phyloP scores from a whole-genome alignment of 2,888 invertebrate genomes.

The Bombylius discolor region DNA sequence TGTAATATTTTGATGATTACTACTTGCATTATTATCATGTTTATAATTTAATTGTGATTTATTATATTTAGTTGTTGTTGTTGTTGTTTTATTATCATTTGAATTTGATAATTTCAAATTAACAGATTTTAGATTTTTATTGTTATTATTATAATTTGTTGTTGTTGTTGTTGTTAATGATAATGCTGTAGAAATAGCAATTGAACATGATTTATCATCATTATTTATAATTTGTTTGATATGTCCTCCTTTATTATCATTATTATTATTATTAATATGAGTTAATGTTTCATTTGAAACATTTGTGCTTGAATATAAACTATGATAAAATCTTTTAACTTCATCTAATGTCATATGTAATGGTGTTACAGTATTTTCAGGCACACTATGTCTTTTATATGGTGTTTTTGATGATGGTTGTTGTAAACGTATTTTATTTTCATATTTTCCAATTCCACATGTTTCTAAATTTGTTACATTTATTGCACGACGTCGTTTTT shows the following conservation, averaged over 20 bases:
- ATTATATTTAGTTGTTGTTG: no score
- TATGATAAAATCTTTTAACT: slow-evolving; percentile 70
- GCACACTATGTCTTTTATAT: slow-evolving; percentile 55
- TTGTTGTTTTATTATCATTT: not conserved
- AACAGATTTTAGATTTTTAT: not conserved
- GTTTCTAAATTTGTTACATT: slow-evolving; percentile 32
- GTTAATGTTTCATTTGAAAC: slow-evolving; percentile 42
- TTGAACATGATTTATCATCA: no score
- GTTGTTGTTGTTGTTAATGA: no score
- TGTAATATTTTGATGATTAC: not conserved
- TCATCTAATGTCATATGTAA: slow-evolving; percentile 76
- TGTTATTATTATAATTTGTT: no score
- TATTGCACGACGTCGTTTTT: slow-evolving; percentile 29
- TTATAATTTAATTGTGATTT: not conserved
- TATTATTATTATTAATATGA: not conserved
- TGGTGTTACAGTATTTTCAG: slow-evolving; percentile 54
- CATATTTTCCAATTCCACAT: slow-evolving; percentile 14
- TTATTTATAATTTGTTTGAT: no score
- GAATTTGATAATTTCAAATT: not conserved
- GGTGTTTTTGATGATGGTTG: slow-evolving; percentile 16
- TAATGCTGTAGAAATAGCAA: no score
- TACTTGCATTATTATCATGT: not conserved
- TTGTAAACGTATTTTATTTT: slow-evolving; percentile 3
- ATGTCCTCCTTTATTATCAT: not conserved
- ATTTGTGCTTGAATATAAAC: slow-evolving; percentile 63